Evolutionary conservation across 2,113 vertebrate species (phyloP).

Genomic region (Orycteropus afer): DNA sequence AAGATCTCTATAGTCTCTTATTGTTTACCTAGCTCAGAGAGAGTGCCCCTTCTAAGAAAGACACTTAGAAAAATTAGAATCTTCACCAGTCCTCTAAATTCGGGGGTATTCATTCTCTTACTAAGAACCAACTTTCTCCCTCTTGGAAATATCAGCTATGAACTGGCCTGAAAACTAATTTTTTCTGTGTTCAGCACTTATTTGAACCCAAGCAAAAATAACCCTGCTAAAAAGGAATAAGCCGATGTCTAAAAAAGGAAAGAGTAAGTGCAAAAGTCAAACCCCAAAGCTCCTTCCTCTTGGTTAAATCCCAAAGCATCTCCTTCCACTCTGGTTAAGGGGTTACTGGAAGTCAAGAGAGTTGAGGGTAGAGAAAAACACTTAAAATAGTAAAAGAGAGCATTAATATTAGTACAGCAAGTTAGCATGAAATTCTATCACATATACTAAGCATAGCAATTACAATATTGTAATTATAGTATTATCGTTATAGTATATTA

Average conservation of each 20-base stretch:
- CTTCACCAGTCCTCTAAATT: constrained; percentile 29
- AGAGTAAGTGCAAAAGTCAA: constrained; percentile 6
- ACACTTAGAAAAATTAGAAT: not conserved
- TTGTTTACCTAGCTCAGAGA: not conserved
- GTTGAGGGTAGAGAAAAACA: constrained; percentile 13
- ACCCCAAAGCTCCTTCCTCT: not conserved
- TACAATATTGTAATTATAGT: not conserved
- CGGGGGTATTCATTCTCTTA: not conserved
- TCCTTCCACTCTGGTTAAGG: constrained; percentile 61
- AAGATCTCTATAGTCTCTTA: constrained; percentile 27
- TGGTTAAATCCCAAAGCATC: constrained; percentile 50
- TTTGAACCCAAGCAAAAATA: constrained; percentile 55
- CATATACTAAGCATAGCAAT: not conserved
- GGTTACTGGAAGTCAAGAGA: constrained; percentile 41
- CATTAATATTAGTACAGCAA: constrained; percentile 52
- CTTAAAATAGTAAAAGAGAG: not conserved
- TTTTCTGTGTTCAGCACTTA: constrained; percentile 9
- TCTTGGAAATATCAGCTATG: constrained; percentile 9
- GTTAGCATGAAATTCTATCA: constrained; percentile 26
- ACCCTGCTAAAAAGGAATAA: constrained; percentile 3
- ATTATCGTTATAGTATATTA: no score
- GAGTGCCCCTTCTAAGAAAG: not conserved
- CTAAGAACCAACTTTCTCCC: not conserved
- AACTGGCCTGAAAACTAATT: constrained; percentile 38
- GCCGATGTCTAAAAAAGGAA: constrained; percentile 29